Evolutionary conservation across 2,888 invertebrate genomes (phyloP).

Genomic region (Caradrina kadenii): DNA sequence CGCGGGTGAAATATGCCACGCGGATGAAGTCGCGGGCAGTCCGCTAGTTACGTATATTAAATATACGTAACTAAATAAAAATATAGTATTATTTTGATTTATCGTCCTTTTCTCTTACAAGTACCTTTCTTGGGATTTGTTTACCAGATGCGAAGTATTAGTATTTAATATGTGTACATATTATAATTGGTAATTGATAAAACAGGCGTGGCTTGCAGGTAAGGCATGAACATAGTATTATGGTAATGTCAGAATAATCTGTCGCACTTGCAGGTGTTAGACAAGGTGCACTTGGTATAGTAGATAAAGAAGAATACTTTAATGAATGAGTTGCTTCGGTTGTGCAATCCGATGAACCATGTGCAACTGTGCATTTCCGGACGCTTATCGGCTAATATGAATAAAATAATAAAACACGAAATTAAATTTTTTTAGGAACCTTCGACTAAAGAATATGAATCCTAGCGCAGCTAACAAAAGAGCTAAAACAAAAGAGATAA

Average conservation of each 20-base stretch:
- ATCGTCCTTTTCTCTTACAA: not conserved
- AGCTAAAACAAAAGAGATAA: too few species aligned
- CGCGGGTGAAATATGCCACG: not conserved
- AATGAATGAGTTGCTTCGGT: not conserved
- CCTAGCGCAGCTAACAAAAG: too few species aligned
- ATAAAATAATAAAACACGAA: not conserved
- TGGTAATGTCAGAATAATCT: constrained; percentile 19
- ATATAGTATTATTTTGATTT: too few species aligned
- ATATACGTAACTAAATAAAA: too few species aligned
- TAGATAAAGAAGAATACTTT: not conserved
- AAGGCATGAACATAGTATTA: constrained; percentile 29
- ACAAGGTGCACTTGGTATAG: constrained; percentile 12
- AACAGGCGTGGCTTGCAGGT: constrained; percentile 15
- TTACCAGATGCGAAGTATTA: constrained; percentile 9
- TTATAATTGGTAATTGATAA: constrained; percentile 25
- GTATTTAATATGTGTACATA: constrained; percentile 12
- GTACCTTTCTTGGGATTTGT: not conserved
- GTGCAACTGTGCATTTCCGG: not conserved
- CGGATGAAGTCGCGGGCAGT: too few species aligned
- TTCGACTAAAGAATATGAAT: too few species aligned
- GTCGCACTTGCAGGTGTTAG: constrained; percentile 24
- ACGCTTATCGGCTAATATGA: not conserved
- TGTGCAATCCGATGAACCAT: not conserved
- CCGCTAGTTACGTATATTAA: too few species aligned
- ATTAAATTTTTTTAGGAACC: too few species aligned